These are phyloP conservation scores for Pangasius mekongensis DNA, from an alignment of 2,797 vertebrate species.

Conservation along the genomic window DNA sequence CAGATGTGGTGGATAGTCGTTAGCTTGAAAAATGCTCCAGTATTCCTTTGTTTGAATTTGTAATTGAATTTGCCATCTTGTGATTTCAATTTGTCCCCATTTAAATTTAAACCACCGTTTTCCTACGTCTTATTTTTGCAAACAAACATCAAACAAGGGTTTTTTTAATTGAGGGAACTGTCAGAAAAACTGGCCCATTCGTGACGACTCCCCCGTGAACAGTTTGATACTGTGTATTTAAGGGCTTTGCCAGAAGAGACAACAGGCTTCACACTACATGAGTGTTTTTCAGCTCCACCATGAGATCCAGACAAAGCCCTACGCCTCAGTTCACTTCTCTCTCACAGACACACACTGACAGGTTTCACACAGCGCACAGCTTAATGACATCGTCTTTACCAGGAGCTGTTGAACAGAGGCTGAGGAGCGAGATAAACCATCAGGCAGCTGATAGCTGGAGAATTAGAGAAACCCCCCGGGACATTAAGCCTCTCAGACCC, in stretches of 20 bases:
- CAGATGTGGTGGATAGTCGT: background rate
- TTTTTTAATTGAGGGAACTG: background rate
- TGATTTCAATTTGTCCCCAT: background rate
- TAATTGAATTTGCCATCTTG: background rate
- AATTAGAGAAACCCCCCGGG: slow-evolving; percentile 52
- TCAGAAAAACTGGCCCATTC: background rate
- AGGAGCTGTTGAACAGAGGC: slow-evolving; percentile 51
- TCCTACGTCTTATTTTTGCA: background rate
- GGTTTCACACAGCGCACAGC: slow-evolving; percentile 37
- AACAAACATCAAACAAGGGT: background rate
- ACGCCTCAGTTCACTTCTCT: slow-evolving; percentile 8
- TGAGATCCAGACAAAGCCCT: slow-evolving; percentile 13
- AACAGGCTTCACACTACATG: background rate
- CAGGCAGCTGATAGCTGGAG: slow-evolving; percentile 56
- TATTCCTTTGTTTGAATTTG: background rate
- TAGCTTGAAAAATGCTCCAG: background rate
- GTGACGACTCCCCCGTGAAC: background rate
- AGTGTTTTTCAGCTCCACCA: slow-evolving; percentile 10
- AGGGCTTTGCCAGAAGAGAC: background rate
- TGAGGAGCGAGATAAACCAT: slow-evolving; percentile 54
- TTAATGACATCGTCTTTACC: slow-evolving; percentile 58
- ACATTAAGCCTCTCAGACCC: slow-evolving; percentile 58
- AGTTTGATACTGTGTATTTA: background rate
- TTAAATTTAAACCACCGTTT: no score
- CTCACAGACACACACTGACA: slow-evolving; percentile 17